Evolutionary conservation across 2,113 vertebrate species (phyloP).

Genomic region (Epinephelus cyanopodus): DNA sequence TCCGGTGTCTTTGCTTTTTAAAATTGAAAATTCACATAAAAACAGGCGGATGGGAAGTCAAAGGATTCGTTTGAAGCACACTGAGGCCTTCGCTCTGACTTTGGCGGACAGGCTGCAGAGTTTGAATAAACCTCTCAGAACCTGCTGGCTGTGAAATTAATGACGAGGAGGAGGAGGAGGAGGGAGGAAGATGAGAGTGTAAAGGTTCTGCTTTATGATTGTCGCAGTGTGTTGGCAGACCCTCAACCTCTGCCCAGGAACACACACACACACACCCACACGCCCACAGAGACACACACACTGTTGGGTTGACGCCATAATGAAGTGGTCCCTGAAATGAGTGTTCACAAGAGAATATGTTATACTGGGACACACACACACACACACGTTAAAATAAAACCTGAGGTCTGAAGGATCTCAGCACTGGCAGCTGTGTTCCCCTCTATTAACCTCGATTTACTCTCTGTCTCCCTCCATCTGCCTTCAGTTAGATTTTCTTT

Average conservation of each 20-base stretch:
- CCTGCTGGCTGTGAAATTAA: conserved; percentile 2
- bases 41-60: no score
- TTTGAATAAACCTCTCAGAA: conserved; percentile 10
- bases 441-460: conserved; percentile 37
- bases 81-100: neutral
- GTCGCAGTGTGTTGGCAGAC: conserved; percentile 67
- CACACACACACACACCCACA: conserved; percentile 21
- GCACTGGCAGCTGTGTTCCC: neutral
- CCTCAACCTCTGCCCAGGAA: conserved; percentile 33
- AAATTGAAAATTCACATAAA: neutral
- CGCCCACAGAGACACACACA: conserved; percentile 17
- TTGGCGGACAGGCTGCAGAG: neutral
- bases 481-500: neutral
- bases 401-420: neutral
- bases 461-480: neutral
- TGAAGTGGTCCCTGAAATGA: conserved; percentile 69
- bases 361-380: neutral
- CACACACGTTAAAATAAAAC: conserved; percentile 1
- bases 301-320: conserved; percentile 10
- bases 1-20: neutral
- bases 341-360: conserved; percentile 3
- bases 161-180: conserved; percentile 23
- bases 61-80: neutral
- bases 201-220: conserved; percentile 51
- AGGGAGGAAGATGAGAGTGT: neutral